Base-by-base conservation (phyloP, 2,888 invertebrate species). In the Oeneis ivallda region DNA sequence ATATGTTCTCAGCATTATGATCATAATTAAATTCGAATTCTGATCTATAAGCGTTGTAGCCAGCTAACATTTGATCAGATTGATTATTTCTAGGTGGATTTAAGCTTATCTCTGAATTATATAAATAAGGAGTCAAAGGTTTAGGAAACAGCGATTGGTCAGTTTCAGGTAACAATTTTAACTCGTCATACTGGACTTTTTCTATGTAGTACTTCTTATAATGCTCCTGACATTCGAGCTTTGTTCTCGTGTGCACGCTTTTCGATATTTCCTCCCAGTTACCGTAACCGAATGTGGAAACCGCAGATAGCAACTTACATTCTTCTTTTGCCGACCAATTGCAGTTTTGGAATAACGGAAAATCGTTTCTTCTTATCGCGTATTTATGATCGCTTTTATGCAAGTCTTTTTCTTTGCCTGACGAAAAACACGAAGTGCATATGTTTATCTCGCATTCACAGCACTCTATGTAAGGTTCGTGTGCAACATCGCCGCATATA, bases 21-120 rank as follows among this genome's bases (percentile, higher is more conserved):
- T 97, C 97, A 79, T 95, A 96, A 71, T 97, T 97, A 0, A 94
- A 91, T 75, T 96, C 96, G 84, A 98, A 98, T 79, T 98, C 98
- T 1, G 97, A 96, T 67, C 98, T 93, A 6, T 96, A 95, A 19
- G 97, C 94, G 81, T 96, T 96, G 80, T 98, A 98, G 0, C 97
- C 97, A 0, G 96, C 96, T 76, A 96, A 92, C 41, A 94, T 89
- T 70, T 84, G 90, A 62, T 92, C 92, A 1, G 80, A 76, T 57
- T 77, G 82, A 59, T 89, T 91, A 72, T 95, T 94, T 61, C 96
- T 91, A 0, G 96, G 96, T 13, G 97, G 97, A 72, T 97, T 96
- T 59, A 95, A 93, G 61, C 94, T 87, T 59, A 93, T 88, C 57
- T 93, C 93, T 74, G 94, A 88, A 74, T 92, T 94, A 69, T 94